Conservation (phyloP, 53 echinoderm and acorn worm species). For the Zoroaster sp. region DNA sequence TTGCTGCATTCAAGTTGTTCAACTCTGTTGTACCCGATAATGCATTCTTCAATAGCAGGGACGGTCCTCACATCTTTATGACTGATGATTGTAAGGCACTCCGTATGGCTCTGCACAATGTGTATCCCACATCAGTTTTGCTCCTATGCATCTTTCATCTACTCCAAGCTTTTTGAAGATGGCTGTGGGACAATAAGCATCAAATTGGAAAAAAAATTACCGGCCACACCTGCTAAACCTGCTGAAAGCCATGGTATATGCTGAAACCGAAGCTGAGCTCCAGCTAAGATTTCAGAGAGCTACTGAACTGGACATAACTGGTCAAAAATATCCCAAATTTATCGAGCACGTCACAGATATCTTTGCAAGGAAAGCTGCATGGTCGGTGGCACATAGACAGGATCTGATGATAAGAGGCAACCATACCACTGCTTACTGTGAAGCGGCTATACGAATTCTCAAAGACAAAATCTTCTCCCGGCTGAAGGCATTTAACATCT, state of each 20-base stretch:
- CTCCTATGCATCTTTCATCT: constrained; percentile 14
- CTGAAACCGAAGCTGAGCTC: neutral
- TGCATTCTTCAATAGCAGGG: constrained; percentile 4
- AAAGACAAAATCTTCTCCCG: neutral
- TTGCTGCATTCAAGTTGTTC: no score
- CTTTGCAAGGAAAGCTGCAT: neutral
- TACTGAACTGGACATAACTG: neutral
- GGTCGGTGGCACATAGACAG: constrained; percentile 10
- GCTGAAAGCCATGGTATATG: constrained; percentile 16
- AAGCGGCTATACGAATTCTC: constrained; percentile 7
- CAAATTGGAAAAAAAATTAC: neutral
- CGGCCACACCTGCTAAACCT: neutral
- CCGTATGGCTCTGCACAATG: neutral
- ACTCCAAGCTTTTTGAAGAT: constrained; percentile 26
- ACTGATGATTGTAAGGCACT: constrained; percentile 24
- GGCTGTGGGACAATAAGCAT: constrained; percentile 10
- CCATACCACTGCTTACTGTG: constrained; percentile 17
- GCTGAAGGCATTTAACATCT: constrained; percentile 14
- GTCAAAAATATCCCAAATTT: neutral
- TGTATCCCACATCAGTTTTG: neutral
- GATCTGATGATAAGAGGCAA: constrained; percentile 1
- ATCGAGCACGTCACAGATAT: neutral
- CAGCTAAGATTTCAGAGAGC: neutral
- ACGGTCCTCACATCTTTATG: constrained; percentile 37
- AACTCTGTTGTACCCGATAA: no score